Evolutionary conservation across 2,113 vertebrate species (phyloP), one percentile per base, ranked within the genome.

Genomic region (Bos indicus): DNA sequence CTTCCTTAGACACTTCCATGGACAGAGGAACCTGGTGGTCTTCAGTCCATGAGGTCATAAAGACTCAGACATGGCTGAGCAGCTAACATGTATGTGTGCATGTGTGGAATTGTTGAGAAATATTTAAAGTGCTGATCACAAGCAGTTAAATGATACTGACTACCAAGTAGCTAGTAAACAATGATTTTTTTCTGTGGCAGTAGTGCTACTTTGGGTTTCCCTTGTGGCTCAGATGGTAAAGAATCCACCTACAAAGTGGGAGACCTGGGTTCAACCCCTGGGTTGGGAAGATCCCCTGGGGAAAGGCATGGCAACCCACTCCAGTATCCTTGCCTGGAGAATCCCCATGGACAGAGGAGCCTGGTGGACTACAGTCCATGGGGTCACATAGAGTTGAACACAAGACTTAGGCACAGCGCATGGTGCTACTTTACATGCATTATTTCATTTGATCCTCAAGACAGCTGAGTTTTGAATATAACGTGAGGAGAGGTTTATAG

Each of bases 381-480:
- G n/a, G 19, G 3, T 40, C n/a, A 13, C 19, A 74, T 40, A 23
- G 10, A 74, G 9, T 40, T 13, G 2, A 6, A 74, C 67, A 74
- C n/a, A 74, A n/a, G 67, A 74, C 1, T 23, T 40, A 23, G 40
- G n/a, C n/a, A 23, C 2, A 71, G 67, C 67, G 6, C 67, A 40
- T 4, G 3, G 6, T n/a, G 8, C 36, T 16, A 16, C 26, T 40
- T 33, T 43, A 16, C 3, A 1, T 17, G 2, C 26, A 36, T 60
- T 11, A 19, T 60, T 25, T 92, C 52, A 78, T 15, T 78, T 80
- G 57, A 84, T 62, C 13, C 19, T 86, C 13, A 13, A 5, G 2
- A 67, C 28, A 19, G 9, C 19, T 83, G 57, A 30, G 0, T 21
- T 25, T 59, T 52, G 7, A 64, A 33, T 46, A 10, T 83, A n/a